These are phyloP conservation scores for Trachurus trachurus DNA, from an alignment of 2,797 vertebrate genomes.

Conservation along the genomic window DNA sequence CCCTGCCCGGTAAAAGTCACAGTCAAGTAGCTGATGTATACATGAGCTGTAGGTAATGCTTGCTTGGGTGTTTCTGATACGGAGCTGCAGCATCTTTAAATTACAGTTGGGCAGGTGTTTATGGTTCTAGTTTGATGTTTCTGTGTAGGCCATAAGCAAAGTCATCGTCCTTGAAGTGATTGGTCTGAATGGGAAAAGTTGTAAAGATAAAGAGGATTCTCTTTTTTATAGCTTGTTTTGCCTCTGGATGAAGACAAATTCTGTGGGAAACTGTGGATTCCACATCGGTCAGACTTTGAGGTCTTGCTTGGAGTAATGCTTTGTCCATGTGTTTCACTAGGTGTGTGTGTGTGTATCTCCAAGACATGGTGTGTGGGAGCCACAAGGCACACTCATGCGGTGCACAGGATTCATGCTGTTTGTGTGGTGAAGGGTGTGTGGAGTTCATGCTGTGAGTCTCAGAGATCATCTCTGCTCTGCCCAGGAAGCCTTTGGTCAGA, in stretches of 20 bases:
- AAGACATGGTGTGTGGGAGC: conserved; percentile 25
- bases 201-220: conserved; percentile 28
- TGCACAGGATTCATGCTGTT: conserved; percentile 56
- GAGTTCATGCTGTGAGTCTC: conserved; percentile 69
- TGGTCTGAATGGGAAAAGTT: conserved; percentile 10
- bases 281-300: conserved; percentile 48
- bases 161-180: conserved; percentile 15
- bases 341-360: conserved; percentile 22
- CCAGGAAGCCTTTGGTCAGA: conserved; percentile 77
- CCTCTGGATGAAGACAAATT: conserved; percentile 48
- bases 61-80: conserved; percentile 15
- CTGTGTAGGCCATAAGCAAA: conserved; percentile 10
- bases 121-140: conserved; percentile 33
- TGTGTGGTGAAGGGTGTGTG: conserved; percentile 69
- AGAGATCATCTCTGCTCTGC: conserved; percentile 75
- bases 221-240: conserved; percentile 40
- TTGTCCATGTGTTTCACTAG: conserved; percentile 35
- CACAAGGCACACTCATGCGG: conserved; percentile 40
- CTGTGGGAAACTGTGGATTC: conserved; percentile 48
- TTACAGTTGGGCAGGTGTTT: conserved; percentile 26
- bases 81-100: conserved; percentile 22
- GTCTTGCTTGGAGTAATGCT: conserved; percentile 45
- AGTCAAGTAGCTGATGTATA: conserved; percentile 18
- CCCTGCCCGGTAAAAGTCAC: conserved; percentile 23
- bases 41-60: conserved; percentile 14